Evolutionary conservation across 2,888 invertebrate genomes (phyloP).

Genomic region (Baccha elongata): DNA sequence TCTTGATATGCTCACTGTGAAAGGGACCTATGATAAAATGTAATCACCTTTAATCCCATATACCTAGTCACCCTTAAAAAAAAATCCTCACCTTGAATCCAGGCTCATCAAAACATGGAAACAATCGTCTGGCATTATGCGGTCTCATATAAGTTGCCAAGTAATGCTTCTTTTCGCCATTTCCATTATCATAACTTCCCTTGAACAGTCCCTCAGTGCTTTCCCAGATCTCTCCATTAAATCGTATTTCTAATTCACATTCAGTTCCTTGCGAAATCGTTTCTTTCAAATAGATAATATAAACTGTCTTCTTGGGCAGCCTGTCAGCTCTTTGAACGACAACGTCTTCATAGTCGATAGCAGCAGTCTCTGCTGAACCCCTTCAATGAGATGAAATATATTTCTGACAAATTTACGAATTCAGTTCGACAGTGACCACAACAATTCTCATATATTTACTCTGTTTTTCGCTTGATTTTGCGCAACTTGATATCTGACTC

Average conservation of each 20-base stretch:
- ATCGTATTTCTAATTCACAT: conserved; percentile 86
- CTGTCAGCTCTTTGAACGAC: conserved; percentile 82
- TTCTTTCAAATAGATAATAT: conserved; percentile 85
- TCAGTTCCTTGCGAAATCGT: conserved; percentile 84
- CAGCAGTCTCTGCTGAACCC: conserved; percentile 43
- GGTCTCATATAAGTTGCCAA: conserved; percentile 88
- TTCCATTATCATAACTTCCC: conserved; percentile 84
- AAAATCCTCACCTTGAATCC: conserved; percentile 85
- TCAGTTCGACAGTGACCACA: conserved; percentile 66
- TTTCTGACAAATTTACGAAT: conserved; percentile 70
- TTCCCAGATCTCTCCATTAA: conserved; percentile 86
- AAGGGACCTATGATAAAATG: conserved; percentile 87
- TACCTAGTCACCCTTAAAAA: not conserved
- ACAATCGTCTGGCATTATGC: conserved; percentile 89
- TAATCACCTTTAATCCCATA: no score
- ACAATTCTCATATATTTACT: conserved; percentile 73
- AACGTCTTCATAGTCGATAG: conserved; percentile 73
- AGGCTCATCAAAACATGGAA: conserved; percentile 93
- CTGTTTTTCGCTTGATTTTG: conserved; percentile 76
- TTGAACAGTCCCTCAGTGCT: conserved; percentile 88
- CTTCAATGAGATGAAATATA: conserved; percentile 71
- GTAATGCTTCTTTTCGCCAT: conserved; percentile 83
- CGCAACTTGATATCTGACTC: conserved; percentile 83
- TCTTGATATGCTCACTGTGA: conserved; percentile 86
- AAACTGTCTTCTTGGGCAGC: conserved; percentile 85